phyloP scores from a whole-genome alignment of 2,797 vertebrate genomes.

The Capromys pilorides region DNA sequence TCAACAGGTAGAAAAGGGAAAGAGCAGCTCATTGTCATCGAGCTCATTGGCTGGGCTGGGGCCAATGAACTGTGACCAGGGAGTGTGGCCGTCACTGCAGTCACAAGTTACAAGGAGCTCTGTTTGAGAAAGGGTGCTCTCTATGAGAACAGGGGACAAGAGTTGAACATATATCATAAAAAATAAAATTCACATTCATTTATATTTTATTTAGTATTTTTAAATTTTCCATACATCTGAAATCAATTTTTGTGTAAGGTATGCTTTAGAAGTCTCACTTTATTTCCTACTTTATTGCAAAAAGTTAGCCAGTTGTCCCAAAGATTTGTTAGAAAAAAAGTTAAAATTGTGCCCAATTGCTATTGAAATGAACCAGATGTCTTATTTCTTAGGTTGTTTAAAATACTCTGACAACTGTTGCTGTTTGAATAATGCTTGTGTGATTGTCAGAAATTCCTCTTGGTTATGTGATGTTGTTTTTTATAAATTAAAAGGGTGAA shows the following conservation, averaged over 20 bases:
- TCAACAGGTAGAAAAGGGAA: background rate
- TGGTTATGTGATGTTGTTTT: background rate
- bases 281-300: conserved; percentile 21
- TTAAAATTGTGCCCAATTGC: conserved; percentile 17
- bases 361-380: conserved; percentile 24
- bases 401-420: background rate
- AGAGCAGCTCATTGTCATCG: background rate
- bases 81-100: background rate
- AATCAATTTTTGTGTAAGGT: background rate
- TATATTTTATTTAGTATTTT: conserved; percentile 17
- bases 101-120: background rate
- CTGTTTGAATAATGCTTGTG: conserved; percentile 8
- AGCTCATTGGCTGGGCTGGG: background rate
- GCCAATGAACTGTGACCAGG: background rate
- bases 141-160: background rate
- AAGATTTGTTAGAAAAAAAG: conserved; percentile 37
- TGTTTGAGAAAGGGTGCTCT: background rate
- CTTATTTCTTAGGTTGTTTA: background rate
- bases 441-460: background rate
- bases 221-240: background rate
- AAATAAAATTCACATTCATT: background rate
- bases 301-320: conserved; percentile 12
- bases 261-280: background rate
- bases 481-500: background rate
- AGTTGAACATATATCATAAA: background rate